Percentiles rank a stretch among this genome's conserved stretches.
Evolutionary conservation across 2,113 vertebrate species (phyloP).

Genomic region (Entosphenus tridentatus): DNA sequence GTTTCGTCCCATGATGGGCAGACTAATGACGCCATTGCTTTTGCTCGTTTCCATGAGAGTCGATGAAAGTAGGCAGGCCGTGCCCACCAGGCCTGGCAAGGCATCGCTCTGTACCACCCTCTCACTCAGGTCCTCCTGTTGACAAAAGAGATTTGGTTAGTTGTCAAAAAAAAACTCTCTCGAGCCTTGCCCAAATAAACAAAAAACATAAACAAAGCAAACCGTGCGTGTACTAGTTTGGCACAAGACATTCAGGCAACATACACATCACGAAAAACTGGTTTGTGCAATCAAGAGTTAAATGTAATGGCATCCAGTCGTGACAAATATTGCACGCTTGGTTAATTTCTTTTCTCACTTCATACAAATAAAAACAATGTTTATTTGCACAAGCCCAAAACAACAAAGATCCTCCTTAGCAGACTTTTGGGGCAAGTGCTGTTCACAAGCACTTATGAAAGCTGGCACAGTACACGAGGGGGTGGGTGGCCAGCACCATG

Average conservation of each 20-base stretch:
- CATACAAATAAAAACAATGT: too few species aligned
- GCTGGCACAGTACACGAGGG: too few species aligned
- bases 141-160: slow-evolving; percentile 9
- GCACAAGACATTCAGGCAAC: background rate
- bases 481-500: too few species aligned
- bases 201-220: background rate
- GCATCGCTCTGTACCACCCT: slow-evolving; percentile 48
- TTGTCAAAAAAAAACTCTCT: background rate
- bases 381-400: too few species aligned
- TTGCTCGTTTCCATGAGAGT: slow-evolving; percentile 47
- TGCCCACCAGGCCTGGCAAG: slow-evolving; percentile 55
- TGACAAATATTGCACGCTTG: too few species aligned
- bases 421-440: too few species aligned
- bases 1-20: slow-evolving; percentile 79
- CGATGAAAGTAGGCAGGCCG: slow-evolving; percentile 73
- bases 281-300: background rate
- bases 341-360: too few species aligned
- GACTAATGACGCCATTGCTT: slow-evolving; percentile 46
- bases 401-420: too few species aligned
- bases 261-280: background rate
- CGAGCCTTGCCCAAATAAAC: background rate
- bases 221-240: background rate
- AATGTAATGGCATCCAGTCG: background rate
- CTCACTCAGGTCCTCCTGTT: slow-evolving; percentile 63
- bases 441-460: too few species aligned